phyloP scores from a whole-genome alignment of 92 coral and sea anemone genomes.

The Porites cylindrica region DNA sequence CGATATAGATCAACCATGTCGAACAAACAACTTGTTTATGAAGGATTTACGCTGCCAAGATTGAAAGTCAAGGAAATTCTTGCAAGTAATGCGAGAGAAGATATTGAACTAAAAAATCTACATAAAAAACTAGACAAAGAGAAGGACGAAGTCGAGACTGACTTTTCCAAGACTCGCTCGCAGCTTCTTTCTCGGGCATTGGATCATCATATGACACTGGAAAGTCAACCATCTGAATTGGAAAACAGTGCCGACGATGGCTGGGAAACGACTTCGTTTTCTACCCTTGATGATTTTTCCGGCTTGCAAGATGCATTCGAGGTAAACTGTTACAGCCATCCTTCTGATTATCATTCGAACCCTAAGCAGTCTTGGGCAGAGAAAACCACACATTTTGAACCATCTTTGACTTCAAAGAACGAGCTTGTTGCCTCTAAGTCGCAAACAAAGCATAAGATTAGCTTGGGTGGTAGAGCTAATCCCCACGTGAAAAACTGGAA shows the following conservation, averaged over 20 bases:
- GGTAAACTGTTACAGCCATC: neutral
- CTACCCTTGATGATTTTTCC: neutral
- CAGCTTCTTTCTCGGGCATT: conserved; percentile 31
- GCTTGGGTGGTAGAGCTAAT: neutral
- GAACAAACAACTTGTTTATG: conserved; percentile 14
- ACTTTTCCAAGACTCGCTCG: conserved; percentile 37
- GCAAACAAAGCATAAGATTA: neutral
- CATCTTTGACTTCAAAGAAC: neutral
- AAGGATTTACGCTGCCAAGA: conserved; percentile 39
- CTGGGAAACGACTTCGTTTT: conserved; percentile 27
- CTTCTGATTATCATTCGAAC: neutral
- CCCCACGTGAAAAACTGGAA: neutral
- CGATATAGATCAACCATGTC: neutral
- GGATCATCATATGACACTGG: conserved; percentile 13
- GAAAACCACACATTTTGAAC: conserved; percentile 17
- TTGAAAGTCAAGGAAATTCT: conserved; percentile 36
- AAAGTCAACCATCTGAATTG: conserved; percentile 2
- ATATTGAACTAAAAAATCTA: conserved; percentile 20
- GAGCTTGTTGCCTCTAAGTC: neutral
- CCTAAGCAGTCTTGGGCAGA: conserved; percentile 11
- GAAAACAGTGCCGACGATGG: conserved; percentile 7
- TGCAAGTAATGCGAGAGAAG: conserved; percentile 42
- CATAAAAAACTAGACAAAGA: conserved; percentile 44
- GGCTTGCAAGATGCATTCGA: neutral
- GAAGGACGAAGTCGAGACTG: conserved; percentile 45